phyloP scores from a whole-genome alignment of 23 tunicate species.

The Halocynthia aurantium region DNA sequence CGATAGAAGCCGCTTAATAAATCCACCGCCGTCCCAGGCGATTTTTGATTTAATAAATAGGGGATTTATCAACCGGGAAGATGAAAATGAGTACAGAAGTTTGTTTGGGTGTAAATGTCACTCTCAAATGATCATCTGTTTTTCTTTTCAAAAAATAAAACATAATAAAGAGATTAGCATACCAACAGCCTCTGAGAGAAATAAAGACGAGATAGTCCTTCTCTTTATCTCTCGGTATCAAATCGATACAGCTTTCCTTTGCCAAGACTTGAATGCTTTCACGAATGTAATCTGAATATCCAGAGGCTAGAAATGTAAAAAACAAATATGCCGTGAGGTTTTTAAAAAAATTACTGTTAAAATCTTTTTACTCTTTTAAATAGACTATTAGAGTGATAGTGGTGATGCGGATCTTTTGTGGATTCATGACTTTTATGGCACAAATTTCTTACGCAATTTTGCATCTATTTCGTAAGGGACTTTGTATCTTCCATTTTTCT shows the following conservation, averaged over 20 bases:
- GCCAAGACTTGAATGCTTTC: neutral
- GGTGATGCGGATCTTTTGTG: too few species aligned
- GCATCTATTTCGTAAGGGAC: neutral
- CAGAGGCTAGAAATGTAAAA: neutral
- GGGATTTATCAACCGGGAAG: too few species aligned
- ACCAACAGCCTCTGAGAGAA: neutral
- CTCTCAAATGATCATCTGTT: too few species aligned
- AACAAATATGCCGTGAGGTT: neutral
- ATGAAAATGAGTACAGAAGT: too few species aligned
- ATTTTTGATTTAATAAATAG: too few species aligned
- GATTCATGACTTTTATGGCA: neutral
- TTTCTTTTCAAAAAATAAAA: too few species aligned
- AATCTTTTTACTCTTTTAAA: conserved; percentile 3
- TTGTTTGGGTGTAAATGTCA: too few species aligned
- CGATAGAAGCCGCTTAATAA: too few species aligned
- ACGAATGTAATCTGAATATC: neutral
- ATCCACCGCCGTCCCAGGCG: too few species aligned
- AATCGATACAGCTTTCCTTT: neutral
- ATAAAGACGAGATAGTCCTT: neutral
- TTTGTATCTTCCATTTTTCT: neutral
- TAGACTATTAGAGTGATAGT: too few species aligned
- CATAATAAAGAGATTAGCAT: too few species aligned
- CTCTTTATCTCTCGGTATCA: neutral
- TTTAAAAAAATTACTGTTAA: neutral
- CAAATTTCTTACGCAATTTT: neutral